Conservation (phyloP, 2,113 vertebrate genomes). For the Macrotus californicus region DNA sequence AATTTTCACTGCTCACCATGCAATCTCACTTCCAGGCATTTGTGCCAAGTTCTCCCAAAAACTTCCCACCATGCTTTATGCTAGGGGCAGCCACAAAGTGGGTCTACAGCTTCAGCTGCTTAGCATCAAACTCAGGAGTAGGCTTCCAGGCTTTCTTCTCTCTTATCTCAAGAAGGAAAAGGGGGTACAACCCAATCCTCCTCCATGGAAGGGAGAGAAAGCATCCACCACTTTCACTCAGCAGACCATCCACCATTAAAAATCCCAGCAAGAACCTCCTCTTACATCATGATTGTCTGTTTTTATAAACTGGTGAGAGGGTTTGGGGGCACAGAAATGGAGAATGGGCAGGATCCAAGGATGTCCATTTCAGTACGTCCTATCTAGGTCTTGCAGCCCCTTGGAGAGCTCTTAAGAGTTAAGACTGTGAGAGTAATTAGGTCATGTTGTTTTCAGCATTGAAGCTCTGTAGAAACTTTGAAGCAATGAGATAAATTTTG, state of each 20-base stretch:
- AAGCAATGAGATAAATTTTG: background rate
- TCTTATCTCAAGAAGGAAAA: background rate
- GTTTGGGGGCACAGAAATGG: background rate
- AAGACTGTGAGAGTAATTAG: background rate
- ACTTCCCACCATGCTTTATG: background rate
- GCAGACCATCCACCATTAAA: background rate
- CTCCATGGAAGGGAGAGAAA: background rate
- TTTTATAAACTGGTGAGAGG: background rate
- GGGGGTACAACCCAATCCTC: background rate
- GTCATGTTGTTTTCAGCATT: background rate
- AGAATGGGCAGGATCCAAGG: background rate
- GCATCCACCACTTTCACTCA: background rate
- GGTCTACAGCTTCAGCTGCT: background rate
- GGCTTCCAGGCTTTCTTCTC: background rate
- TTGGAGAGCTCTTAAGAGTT: background rate
- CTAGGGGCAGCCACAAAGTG: background rate
- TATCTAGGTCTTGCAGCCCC: background rate
- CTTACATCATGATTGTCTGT: background rate
- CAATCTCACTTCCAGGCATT: background rate
- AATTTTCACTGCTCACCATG: background rate
- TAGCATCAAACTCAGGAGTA: background rate
- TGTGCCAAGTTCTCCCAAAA: background rate
- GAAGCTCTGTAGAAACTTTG: background rate
- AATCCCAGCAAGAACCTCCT: background rate
- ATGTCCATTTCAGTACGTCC: background rate